These are phyloP conservation scores for Junco hyemalis DNA, from an alignment of 2,113 vertebrate species.

Conservation along the genomic window DNA sequence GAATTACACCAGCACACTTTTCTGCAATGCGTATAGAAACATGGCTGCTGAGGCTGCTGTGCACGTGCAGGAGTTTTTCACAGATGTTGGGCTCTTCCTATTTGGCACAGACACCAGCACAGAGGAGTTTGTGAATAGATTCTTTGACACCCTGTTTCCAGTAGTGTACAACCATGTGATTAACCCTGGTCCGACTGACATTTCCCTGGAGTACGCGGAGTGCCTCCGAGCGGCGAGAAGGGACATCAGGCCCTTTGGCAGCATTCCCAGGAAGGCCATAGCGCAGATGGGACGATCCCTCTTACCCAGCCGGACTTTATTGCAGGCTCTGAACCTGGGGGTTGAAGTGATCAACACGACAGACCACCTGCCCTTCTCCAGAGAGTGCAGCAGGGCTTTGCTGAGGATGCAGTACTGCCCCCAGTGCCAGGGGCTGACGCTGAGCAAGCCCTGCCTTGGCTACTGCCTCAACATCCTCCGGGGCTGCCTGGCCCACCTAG, in stretches of 20 bases:
- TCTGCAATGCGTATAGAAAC: slow-evolving; percentile 75
- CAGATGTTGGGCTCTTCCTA: slow-evolving; percentile 82
- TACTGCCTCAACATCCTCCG: slow-evolving; percentile 87
- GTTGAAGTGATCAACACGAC: slow-evolving; percentile 92
- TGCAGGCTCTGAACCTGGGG: slow-evolving; percentile 87
- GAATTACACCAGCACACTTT: slow-evolving; percentile 78
- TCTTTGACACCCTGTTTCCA: slow-evolving; percentile 87
- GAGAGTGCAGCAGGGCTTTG: slow-evolving; percentile 82
- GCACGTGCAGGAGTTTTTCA: slow-evolving; percentile 81
- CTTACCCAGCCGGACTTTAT: slow-evolving; percentile 76
- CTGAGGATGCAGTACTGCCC: slow-evolving; percentile 87
- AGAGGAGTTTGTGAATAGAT: slow-evolving; percentile 81
- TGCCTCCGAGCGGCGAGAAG: slow-evolving; percentile 75
- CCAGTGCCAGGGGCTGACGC: slow-evolving; percentile 81
- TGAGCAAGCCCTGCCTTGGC: slow-evolving; percentile 85
- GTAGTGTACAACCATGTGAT: slow-evolving; percentile 81
- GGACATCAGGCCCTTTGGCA: slow-evolving; percentile 77
- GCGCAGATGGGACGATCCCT: slow-evolving; percentile 76
- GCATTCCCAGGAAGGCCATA: slow-evolving; percentile 64
- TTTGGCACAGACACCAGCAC: slow-evolving; percentile 81
- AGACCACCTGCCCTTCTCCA: slow-evolving; percentile 82
- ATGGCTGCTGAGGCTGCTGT: slow-evolving; percentile 73
- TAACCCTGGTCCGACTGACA: slow-evolving; percentile 68
- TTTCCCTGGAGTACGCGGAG: slow-evolving; percentile 74
- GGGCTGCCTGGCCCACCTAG: slow-evolving; percentile 85